Conservation (phyloP, 2,888 invertebrate species). For the Ramazzottius varieornatus region DNA sequence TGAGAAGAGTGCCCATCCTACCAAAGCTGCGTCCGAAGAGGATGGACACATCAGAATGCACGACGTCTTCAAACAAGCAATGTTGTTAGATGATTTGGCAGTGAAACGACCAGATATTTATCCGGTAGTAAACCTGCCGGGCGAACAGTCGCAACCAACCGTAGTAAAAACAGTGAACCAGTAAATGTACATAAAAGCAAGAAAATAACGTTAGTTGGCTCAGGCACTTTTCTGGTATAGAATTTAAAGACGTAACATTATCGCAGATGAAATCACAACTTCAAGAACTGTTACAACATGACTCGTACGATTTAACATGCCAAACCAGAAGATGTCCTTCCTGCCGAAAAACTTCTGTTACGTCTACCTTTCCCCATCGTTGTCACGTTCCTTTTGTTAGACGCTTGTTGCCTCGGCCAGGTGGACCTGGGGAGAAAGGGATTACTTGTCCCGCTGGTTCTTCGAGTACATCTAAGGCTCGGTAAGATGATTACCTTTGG, state of each 20-base stretch:
- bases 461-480: too few species aligned
- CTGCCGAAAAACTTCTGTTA: too few species aligned
- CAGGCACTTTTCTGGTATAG: too few species aligned
- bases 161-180: background rate
- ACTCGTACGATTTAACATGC: too few species aligned
- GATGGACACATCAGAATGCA: background rate
- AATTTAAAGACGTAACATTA: too few species aligned
- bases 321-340: too few species aligned
- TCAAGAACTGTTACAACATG: too few species aligned
- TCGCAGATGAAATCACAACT: too few species aligned
- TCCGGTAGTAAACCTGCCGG: background rate
- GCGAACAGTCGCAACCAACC: background rate
- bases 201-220: too few species aligned
- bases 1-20: background rate
- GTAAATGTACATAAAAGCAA: too few species aligned
- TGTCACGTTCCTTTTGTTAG: background rate
- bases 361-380: too few species aligned
- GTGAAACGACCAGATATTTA: background rate
- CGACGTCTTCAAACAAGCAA: background rate
- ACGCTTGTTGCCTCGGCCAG: background rate
- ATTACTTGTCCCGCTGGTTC: too few species aligned
- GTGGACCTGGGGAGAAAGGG: background rate
- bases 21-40: background rate
- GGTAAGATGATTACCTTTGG: background rate
- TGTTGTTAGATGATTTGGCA: background rate